Percentiles rank a stretch among this genome's conserved stretches.
phyloP scores from a whole-genome alignment of 2,888 invertebrate species.

The Tinea semifulvella region DNA sequence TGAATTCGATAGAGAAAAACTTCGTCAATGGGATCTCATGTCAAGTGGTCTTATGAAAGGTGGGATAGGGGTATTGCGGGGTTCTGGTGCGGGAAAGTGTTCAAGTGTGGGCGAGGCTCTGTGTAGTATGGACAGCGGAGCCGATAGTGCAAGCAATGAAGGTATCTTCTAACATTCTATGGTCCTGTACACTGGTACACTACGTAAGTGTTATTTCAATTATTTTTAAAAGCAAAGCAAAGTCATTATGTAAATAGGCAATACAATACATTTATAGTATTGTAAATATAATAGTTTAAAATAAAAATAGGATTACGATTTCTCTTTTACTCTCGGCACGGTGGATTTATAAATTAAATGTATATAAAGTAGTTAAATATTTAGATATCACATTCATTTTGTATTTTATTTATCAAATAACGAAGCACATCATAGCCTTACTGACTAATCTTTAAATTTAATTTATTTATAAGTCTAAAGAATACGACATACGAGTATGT shows the following conservation, averaged over 20 bases:
- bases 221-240: conserved; percentile 45
- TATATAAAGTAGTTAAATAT: background rate
- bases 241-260: conserved; percentile 35
- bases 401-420: background rate
- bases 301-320: background rate
- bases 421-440: conserved; percentile 3
- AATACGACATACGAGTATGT: background rate
- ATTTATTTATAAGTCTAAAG: background rate
- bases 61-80: conserved; percentile 47
- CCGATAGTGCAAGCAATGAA: conserved; percentile 58
- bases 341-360: conserved; percentile 3
- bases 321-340: background rate
- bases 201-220: conserved; percentile 54
- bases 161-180: conserved; percentile 60
- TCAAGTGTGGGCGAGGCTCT: conserved; percentile 41
- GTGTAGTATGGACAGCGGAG: conserved; percentile 51
- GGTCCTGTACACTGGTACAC: conserved; percentile 49
- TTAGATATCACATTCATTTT: background rate
- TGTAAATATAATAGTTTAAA: background rate
- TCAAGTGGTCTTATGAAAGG: conserved; percentile 79
- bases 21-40: conserved; percentile 89
- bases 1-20: conserved; percentile 84
- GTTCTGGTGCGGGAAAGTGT: conserved; percentile 31
- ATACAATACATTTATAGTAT: background rate
- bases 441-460: conserved; percentile 3